Conservation (phyloP, 2,888 invertebrate species). For the Cabera pusaria region DNA sequence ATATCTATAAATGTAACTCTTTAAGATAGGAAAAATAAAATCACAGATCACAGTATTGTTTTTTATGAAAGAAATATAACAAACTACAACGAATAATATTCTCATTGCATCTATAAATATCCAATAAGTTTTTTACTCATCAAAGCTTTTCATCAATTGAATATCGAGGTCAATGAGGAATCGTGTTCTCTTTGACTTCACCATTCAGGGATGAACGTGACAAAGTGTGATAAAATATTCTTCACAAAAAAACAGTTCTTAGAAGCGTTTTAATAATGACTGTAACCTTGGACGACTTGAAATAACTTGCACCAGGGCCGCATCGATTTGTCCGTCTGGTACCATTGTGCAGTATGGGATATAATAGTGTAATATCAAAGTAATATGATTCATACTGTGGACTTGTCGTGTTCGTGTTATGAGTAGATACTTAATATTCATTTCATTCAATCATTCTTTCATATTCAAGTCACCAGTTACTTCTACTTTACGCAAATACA, state of each 20-base stretch:
- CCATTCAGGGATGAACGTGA: constrained; percentile 5
- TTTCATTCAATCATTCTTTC: too few species aligned
- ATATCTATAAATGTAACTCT: too few species aligned
- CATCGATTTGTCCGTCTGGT: constrained; percentile 67
- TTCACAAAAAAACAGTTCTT: constrained; percentile 26
- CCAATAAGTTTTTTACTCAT: too few species aligned
- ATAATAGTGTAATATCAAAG: constrained; percentile 6
- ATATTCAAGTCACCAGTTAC: too few species aligned
- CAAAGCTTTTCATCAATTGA: too few species aligned
- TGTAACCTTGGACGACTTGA: constrained; percentile 64
- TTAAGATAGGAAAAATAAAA: too few species aligned
- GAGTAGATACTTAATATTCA: constrained; percentile 6
- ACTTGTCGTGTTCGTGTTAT: constrained; percentile 7
- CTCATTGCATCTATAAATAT: too few species aligned
- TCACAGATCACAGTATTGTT: too few species aligned
- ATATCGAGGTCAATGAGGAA: too few species aligned
- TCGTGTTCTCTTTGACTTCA: too few species aligned
- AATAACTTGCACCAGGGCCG: constrained; percentile 71
- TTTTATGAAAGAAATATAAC: too few species aligned
- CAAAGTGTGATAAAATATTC: constrained; percentile 23
- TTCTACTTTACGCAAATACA: too few species aligned
- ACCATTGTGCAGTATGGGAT: constrained; percentile 36
- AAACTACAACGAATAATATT: constrained; percentile 8
- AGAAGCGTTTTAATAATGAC: constrained; percentile 55
- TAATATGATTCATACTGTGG: constrained; percentile 5